Percentiles rank a stretch among this genome's conserved stretches.
Evolutionary conservation across 2,888 invertebrate genomes (phyloP).

Genomic region (Limenitis camilla): DNA sequence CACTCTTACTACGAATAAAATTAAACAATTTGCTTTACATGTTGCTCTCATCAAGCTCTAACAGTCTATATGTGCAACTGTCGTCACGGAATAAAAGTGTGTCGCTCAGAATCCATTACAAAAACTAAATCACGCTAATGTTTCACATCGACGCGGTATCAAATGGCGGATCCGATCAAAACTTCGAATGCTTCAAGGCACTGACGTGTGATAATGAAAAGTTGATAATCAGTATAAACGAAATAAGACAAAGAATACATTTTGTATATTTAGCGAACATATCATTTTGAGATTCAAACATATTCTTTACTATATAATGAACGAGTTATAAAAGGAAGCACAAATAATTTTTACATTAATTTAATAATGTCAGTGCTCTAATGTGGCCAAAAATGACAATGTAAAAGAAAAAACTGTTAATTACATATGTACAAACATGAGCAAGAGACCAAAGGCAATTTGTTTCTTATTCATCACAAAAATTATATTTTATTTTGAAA

Average conservation of each 20-base stretch:
- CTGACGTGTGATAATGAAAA: slow-evolving; percentile 28
- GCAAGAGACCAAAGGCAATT: slow-evolving; percentile 55
- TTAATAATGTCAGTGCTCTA: slow-evolving; percentile 22
- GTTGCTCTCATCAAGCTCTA: slow-evolving; percentile 23
- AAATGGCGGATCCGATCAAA: slow-evolving; percentile 25
- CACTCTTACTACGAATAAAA: slow-evolving; percentile 45
- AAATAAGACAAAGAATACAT: background rate
- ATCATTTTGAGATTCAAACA: slow-evolving; percentile 22
- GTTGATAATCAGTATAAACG: background rate
- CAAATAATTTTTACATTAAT: slow-evolving; percentile 13
- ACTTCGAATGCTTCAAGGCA: slow-evolving; percentile 42
- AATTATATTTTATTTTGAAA: slow-evolving; percentile 8
- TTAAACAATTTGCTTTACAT: slow-evolving; percentile 21
- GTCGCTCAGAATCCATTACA: slow-evolving; percentile 26
- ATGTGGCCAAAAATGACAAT: slow-evolving; percentile 26
- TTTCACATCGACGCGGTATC: slow-evolving; percentile 27
- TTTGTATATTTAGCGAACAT: background rate
- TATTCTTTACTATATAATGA: slow-evolving; percentile 9
- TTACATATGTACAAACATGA: slow-evolving; percentile 70
- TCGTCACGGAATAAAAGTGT: slow-evolving; percentile 15
- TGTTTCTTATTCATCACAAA: slow-evolving; percentile 54
- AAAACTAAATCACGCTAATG: slow-evolving; percentile 29
- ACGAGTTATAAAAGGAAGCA: slow-evolving; percentile 6
- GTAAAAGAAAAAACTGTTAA: slow-evolving; percentile 51
- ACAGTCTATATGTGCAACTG: slow-evolving; percentile 15